Conservation (phyloP, 1,140 invertebrate genomes). For the Gryllus bimaculatus region DNA sequence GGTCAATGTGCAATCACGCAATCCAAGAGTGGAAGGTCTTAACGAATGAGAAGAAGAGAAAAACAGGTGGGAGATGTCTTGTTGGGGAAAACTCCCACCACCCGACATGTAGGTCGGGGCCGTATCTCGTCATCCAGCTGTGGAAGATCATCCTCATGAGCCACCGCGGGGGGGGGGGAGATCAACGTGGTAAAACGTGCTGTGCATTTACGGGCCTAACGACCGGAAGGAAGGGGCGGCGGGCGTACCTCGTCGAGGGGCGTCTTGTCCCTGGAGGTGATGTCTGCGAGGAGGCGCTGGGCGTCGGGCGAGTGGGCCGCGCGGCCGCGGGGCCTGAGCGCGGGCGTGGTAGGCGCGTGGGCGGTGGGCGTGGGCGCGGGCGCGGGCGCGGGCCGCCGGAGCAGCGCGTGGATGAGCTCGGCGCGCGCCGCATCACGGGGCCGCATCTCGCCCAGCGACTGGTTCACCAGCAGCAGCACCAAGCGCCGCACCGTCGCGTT, state of each 20-base stretch:
- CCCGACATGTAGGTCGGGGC: no score
- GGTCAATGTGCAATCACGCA: no score
- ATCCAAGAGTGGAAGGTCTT: no score
- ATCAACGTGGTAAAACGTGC: no score
- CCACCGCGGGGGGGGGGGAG: no score
- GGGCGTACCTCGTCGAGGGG: background rate
- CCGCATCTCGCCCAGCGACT: constrained; percentile 49
- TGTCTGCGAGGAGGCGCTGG: background rate
- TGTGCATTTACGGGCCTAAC: no score
- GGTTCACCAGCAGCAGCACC: constrained; percentile 61
- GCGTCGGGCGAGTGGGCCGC: background rate
- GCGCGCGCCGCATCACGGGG: constrained; percentile 51
- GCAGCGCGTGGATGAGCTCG: constrained; percentile 53
- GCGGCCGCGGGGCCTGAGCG: background rate
- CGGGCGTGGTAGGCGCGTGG: constrained; percentile 10
- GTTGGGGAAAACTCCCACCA: no score
- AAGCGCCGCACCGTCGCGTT: constrained; percentile 64
- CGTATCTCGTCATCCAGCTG: no score
- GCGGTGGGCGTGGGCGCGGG: background rate
- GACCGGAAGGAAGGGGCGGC: no score
- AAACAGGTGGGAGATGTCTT: no score
- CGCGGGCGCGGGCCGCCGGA: constrained; percentile 40
- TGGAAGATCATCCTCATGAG: no score
- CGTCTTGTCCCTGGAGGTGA: background rate
- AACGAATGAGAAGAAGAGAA: no score